phyloP scores from a whole-genome alignment of 2,888 invertebrate species.

The Galerucella calmariensis region DNA sequence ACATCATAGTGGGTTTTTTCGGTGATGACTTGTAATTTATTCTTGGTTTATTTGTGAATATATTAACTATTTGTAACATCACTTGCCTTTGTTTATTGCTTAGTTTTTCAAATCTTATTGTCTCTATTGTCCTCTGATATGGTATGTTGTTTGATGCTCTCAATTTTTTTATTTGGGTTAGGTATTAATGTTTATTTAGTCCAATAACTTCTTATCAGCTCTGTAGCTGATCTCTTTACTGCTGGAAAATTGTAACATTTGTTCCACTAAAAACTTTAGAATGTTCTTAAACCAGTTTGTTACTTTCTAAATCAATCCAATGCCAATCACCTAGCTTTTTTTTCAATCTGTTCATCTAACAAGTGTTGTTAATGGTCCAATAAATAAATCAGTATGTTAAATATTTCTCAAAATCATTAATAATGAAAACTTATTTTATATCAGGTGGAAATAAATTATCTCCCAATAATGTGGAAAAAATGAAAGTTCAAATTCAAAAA shows the following conservation, averaged over 20 bases:
- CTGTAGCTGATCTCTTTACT: background rate
- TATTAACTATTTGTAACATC: too few species aligned
- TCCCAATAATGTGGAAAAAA: slow-evolving; percentile 53
- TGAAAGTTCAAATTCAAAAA: slow-evolving; percentile 58
- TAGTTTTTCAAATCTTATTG: too few species aligned
- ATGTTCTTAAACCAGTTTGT: background rate
- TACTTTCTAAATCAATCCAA: background rate
- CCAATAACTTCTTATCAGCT: too few species aligned
- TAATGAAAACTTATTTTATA: slow-evolving; percentile 33
- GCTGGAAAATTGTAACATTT: background rate
- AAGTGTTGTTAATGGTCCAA: background rate
- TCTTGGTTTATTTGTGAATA: too few species aligned
- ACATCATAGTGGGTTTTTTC: too few species aligned
- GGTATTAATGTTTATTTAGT: too few species aligned
- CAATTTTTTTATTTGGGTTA: too few species aligned
- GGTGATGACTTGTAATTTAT: too few species aligned
- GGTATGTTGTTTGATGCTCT: too few species aligned
- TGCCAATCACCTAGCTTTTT: background rate
- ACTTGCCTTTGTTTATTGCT: too few species aligned
- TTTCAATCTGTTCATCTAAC: background rate
- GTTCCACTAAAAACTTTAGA: background rate
- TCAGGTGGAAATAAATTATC: slow-evolving; percentile 53
- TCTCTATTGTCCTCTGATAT: too few species aligned
- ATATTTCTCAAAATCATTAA: background rate
- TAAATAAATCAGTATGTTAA: background rate